Base-by-base conservation (phyloP, 1,140 invertebrate genomes). In the Drosophila bifasciata region DNA sequence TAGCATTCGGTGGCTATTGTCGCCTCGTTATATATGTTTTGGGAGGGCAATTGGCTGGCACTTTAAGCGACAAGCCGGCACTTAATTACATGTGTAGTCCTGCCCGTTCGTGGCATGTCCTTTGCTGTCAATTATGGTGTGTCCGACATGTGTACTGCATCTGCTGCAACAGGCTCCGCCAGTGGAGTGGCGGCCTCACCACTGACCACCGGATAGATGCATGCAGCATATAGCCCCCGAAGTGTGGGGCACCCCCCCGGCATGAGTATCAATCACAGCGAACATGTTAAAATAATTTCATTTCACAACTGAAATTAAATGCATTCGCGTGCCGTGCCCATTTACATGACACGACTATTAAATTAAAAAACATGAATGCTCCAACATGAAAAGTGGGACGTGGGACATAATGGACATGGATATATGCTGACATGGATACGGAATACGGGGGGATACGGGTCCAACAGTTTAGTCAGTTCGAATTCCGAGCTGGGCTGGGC, bases 331-430 rank as follows among this genome's bases (percentile, higher is more conserved):
- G 81, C 69, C 50, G 43, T 11, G 28, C 58, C 62, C 79, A 75
- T 88, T 85, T 85, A 85, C 81, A 85, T 81, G 81, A 86, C 81
- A 86, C 76, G 81, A 86, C 81, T 88, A 86, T 88, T 86, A 86
- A 88, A 86, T 86, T 86, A 86, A 85, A 85, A 81, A 86, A 85
- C 81, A 85, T 81, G 64, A 85, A 85, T 71, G 77, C n/a, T n/a
- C n/a, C n/a, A 46, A 70, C 59, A 63, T 15, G 5, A 21, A 56
- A 72, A 41, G 52, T 19, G 64, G 8, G 6, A 9, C 17, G 8
- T 19, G 25, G 16, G 21, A 8, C n/a, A 23, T 5, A 13, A 21
- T 39, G 8, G 36, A 36, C 52, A 64, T 32, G 52, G 5, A 21
- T n/a, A n/a, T n/a, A 28, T 28, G 9, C 8, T 28, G 28, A 9